Evolutionary conservation across 2,797 vertebrate genomes (phyloP).

Genomic region (Odontamblyopus lacepedii): DNA sequence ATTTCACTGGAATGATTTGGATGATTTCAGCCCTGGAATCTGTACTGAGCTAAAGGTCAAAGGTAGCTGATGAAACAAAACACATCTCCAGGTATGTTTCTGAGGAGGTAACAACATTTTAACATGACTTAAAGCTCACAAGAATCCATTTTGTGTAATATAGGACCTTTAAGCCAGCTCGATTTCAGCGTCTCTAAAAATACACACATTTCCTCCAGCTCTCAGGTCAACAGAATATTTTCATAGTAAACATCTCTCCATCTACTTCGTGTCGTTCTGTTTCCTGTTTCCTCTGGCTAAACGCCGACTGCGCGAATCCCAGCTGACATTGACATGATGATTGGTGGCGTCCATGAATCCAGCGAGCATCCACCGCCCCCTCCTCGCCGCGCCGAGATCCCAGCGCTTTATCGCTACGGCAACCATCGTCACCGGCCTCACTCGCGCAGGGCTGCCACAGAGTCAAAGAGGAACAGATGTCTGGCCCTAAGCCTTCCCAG

Average conservation of each 20-base stretch:
- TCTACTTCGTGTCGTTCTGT: slow-evolving; percentile 17
- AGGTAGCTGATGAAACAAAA: too few species aligned
- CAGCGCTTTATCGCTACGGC: slow-evolving; percentile 21
- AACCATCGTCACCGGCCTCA: slow-evolving; percentile 25
- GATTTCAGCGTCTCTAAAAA: too few species aligned
- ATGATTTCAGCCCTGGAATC: too few species aligned
- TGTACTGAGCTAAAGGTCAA: too few species aligned
- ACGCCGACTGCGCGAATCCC: slow-evolving; percentile 35
- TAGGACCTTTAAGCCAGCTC: too few species aligned
- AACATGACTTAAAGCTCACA: too few species aligned
- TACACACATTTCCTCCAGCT: background rate
- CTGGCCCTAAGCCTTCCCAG: slow-evolving; percentile 44
- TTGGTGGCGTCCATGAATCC: slow-evolving; percentile 48
- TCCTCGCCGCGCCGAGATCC: slow-evolving; percentile 39
- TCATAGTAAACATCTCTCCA: slow-evolving; percentile 16
- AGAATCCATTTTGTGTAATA: too few species aligned
- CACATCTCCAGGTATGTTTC: too few species aligned
- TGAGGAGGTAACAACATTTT: too few species aligned
- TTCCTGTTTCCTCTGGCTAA: slow-evolving; percentile 40
- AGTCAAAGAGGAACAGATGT: slow-evolving; percentile 48
- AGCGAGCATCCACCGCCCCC: slow-evolving; percentile 37
- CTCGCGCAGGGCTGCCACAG: slow-evolving; percentile 31
- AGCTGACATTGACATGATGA: slow-evolving; percentile 51
- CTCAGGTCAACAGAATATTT: slow-evolving; percentile 14
- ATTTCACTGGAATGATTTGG: too few species aligned